Base-by-base conservation (phyloP, 1,140 invertebrate species). In the Drosophila arizonae region DNA sequence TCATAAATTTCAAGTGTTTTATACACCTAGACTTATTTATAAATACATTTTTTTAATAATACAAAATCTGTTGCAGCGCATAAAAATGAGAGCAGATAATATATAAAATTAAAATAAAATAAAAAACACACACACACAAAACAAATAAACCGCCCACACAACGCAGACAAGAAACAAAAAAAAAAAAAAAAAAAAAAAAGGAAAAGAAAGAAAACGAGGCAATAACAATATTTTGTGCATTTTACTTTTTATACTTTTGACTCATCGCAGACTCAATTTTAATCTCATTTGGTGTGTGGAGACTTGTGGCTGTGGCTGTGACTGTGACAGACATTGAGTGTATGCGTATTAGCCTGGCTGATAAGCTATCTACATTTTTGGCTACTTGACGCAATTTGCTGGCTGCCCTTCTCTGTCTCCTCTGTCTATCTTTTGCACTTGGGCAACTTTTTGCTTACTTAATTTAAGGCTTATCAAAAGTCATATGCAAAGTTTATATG, bases 381-480 rank as follows among this genome's bases (percentile, higher is more conserved):
- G 43, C 43, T 24, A 48, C 43, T 72, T 72, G 64, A 68, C 70
- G 55, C 64, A 39, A 68, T 61, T 72, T 60, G 9, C 9, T 30
- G 3, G 48, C 15, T 48, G 11, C 15, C 5, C 17, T 10, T 6
- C 21, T 4, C 15, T 39, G 11, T 11, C n/a, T 13, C 17, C 15
- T 41, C 15, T 8, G 39, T n/a, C 39, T 67, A 3, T 39, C 26
- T 17, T 17, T 69, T 43, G 50, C 33, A 68, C 57, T 64, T 17
- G 46, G 21, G 39, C 61, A 73, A 50, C 55, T 68, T 68, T 69
- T 57, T 51, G 67, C 45, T 46, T 62, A 54, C 50, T 73, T 73
- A 61, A 62, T 68, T 77, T 69, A 39, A 54, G 56, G 41, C 60
- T 74, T 77, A 77, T 74, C 75, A 73, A 24, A 36, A 63, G 71